Evolutionary conservation across 1,140 invertebrate genomes (phyloP).

Genomic region (Hyles euphorbiae): DNA sequence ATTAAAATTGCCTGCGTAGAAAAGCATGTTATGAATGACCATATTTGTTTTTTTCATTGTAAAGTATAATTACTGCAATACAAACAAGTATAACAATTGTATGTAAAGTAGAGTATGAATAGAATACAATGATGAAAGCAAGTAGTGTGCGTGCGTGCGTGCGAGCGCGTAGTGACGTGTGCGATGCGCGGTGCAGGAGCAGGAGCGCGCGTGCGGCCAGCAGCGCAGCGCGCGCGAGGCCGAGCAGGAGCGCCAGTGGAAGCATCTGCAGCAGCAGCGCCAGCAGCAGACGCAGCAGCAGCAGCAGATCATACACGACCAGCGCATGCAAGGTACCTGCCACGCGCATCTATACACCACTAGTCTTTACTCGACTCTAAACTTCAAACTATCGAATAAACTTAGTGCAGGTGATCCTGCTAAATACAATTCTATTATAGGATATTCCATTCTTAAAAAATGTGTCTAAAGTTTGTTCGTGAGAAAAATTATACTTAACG

Average conservation of each 20-base stretch:
- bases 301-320: conserved; percentile 86
- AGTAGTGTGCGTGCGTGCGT: conserved; percentile 3
- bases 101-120: neutral
- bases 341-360: too few relatives aligned
- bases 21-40: conserved; percentile 3
- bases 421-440: too few relatives aligned
- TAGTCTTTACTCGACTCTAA: too few relatives aligned
- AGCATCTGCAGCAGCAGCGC: conserved; percentile 86
- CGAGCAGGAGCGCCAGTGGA: conserved; percentile 91
- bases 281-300: conserved; percentile 89
- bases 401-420: too few relatives aligned
- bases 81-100: neutral
- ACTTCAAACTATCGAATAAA: too few relatives aligned
- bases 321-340: conserved; percentile 80
- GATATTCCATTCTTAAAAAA: too few relatives aligned
- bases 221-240: conserved; percentile 80
- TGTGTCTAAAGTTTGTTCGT: too few relatives aligned
- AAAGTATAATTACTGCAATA: neutral
- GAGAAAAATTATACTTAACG: too few relatives aligned
- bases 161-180: neutral
- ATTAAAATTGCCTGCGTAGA: conserved; percentile 5
- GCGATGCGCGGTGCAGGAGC: conserved; percentile 42
- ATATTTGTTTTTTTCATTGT: neutral
- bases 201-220: conserved; percentile 59
- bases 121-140: conserved; percentile 11